Evolutionary conservation across 2,888 invertebrate genomes (phyloP).

Genomic region (Patella pellucida): DNA sequence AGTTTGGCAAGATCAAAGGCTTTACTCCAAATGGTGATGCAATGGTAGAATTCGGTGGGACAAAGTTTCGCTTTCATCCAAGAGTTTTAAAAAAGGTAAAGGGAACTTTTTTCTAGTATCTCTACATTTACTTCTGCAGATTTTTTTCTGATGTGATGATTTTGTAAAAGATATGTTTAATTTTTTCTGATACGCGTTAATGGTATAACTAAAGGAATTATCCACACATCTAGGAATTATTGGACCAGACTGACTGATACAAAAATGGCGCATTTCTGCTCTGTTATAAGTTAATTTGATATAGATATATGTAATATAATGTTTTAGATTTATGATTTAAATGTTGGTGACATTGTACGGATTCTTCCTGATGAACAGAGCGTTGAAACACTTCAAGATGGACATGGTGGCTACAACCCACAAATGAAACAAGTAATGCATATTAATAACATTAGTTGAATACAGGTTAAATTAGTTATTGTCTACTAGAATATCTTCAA

Average conservation of each 20-base stretch:
- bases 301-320: too few species aligned
- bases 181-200: too few species aligned
- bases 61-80: slow-evolving; percentile 20
- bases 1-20: slow-evolving; percentile 20
- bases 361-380: slow-evolving; percentile 79
- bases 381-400: slow-evolving; percentile 82
- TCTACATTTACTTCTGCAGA: neutral
- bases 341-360: slow-evolving; percentile 83
- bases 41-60: slow-evolving; percentile 20
- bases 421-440: slow-evolving; percentile 81
- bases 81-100: slow-evolving; percentile 25
- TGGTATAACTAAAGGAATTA: too few species aligned
- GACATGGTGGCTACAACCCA: slow-evolving; percentile 89
- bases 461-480: too few species aligned
- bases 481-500: too few species aligned
- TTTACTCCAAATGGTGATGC: slow-evolving; percentile 17
- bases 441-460: too few species aligned
- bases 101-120: neutral
- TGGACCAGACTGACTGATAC: too few species aligned
- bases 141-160: too few species aligned
- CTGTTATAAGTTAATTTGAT: too few species aligned
- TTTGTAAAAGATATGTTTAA: too few species aligned
- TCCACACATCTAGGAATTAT: too few species aligned
- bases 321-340: slow-evolving; percentile 74
- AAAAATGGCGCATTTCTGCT: too few species aligned